A percentile compares a stretch with the other conserved stretches of the same genome.
phyloP scores from a whole-genome alignment of 2,888 invertebrate species.

The Acanthosepion pharaonis region DNA sequence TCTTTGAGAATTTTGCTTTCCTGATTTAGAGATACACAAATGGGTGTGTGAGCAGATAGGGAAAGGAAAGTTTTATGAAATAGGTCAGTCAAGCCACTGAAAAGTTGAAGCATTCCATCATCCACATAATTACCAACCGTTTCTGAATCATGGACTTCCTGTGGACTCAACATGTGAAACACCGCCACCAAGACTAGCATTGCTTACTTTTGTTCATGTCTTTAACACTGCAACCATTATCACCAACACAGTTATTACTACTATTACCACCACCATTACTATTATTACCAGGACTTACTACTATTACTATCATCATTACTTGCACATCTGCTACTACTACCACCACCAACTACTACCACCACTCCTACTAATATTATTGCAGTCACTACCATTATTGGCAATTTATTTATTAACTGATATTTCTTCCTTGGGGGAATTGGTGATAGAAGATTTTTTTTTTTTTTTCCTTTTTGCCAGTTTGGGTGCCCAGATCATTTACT shows the following conservation, averaged over 20 bases:
- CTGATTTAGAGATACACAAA: not conserved
- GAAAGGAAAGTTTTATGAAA: not conserved
- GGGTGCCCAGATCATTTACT: not conserved
- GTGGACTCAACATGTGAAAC: constrained; percentile 24
- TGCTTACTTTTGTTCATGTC: not conserved
- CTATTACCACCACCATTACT: not conserved
- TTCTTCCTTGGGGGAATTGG: not conserved
- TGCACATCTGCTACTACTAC: not conserved
- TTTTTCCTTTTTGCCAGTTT: not conserved
- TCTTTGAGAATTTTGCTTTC: not conserved
- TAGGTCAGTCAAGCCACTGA: constrained; percentile 25
- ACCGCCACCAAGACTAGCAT: not conserved
- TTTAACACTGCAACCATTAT: not conserved
- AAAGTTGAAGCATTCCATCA: not conserved
- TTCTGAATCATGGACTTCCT: not conserved
- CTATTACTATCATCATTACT: not conserved
- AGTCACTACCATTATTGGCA: not conserved
- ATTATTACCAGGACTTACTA: not conserved
- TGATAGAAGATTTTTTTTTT: not conserved
- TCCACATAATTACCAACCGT: not conserved
- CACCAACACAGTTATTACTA: not conserved
- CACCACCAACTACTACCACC: not conserved
- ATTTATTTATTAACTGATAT: not conserved
- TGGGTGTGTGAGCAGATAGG: not conserved
- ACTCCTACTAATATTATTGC: not conserved